These are phyloP conservation scores for Aphis craccivora DNA, from an alignment of 1,140 invertebrate species.

Conservation along the genomic window DNA sequence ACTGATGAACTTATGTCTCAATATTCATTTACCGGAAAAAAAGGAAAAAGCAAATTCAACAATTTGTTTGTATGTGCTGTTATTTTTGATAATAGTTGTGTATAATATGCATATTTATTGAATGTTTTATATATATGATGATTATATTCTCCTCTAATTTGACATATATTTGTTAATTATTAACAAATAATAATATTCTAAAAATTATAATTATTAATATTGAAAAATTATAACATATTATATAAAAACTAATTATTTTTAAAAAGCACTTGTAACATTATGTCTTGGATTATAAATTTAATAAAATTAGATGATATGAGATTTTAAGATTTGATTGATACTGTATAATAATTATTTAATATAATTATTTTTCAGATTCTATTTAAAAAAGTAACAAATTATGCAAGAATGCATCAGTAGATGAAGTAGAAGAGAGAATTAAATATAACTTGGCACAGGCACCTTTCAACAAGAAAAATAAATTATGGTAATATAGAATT, in stretches of 20 bases:
- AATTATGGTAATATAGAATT: background rate
- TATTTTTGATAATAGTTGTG: constrained; percentile 6
- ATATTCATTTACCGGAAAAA: too few species aligned
- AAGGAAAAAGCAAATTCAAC: background rate
- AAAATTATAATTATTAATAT: background rate
- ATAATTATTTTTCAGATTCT: background rate
- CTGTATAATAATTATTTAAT: too few species aligned
- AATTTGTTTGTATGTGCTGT: background rate
- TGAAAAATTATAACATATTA: too few species aligned
- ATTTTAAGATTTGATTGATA: too few species aligned
- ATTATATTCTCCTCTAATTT: background rate
- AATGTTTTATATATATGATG: background rate
- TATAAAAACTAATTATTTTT: background rate
- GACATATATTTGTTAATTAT: too few species aligned
- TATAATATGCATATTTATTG: background rate
- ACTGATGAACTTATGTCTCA: too few species aligned
- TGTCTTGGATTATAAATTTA: background rate
- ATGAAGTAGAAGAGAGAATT: background rate
- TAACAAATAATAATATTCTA: background rate
- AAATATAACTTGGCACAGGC: background rate
- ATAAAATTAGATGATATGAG: background rate
- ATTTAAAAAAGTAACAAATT: background rate
- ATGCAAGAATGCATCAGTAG: background rate
- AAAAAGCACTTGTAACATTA: background rate
- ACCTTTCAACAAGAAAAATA: background rate